These are phyloP conservation scores for Eristalis arbustorum DNA, from an alignment of 2,888 invertebrate species.

Conservation along the genomic window DNA sequence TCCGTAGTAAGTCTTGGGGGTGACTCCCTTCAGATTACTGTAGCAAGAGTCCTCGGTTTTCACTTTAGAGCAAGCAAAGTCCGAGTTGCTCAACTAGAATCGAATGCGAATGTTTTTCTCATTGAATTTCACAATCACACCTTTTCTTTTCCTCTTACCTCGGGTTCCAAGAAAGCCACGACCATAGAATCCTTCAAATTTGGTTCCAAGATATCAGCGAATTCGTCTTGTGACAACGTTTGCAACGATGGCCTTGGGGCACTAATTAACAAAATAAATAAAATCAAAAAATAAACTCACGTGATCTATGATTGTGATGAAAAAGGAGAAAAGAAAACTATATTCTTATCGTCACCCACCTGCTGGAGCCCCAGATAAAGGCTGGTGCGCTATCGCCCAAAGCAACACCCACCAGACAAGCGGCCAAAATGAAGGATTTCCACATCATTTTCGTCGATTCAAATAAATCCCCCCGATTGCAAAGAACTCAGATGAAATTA, in stretches of 20 bases:
- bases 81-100: conserved; percentile 80
- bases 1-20: conserved; percentile 82
- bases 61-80: conserved; percentile 79
- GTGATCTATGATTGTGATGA: background rate
- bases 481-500: conserved; percentile 55
- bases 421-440: conserved; percentile 74
- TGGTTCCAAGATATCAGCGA: conserved; percentile 72
- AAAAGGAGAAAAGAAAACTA: background rate
- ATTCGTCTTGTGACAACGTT: conserved; percentile 74
- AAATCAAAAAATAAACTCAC: background rate
- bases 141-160: conserved; percentile 77
- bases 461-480: conserved; percentile 12
- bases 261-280: conserved; percentile 67
- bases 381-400: conserved; percentile 82
- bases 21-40: conserved; percentile 78
- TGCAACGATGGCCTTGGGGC: conserved; percentile 74
- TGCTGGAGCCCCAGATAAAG: conserved; percentile 82
- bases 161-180: conserved; percentile 81
- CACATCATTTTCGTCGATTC: conserved; percentile 73
- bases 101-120: background rate
- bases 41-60: conserved; percentile 78
- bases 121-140: background rate
- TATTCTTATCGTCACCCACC: conserved; percentile 73
- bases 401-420: conserved; percentile 75
- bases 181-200: conserved; percentile 77